Evolutionary conservation across 64 coral and sea anemone species (phyloP).

Genomic region (Stylophora pistillata): DNA sequence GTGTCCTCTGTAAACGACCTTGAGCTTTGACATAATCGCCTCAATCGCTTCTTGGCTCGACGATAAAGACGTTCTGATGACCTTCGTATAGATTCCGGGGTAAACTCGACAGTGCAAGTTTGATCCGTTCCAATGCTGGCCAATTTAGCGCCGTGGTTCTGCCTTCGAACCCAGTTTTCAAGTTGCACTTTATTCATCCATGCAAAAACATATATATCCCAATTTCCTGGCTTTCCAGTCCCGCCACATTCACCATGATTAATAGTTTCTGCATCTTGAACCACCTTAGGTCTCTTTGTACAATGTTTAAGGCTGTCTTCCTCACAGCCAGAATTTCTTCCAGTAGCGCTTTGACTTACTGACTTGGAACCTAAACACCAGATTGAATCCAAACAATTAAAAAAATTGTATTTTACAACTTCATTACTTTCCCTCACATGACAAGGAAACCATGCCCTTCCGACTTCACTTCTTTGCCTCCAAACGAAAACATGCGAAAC

Average conservation of each 20-base stretch:
- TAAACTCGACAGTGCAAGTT: neutral
- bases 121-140: neutral
- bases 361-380: neutral
- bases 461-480: too few species aligned
- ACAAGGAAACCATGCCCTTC: too few species aligned
- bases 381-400: neutral
- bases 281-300: neutral
- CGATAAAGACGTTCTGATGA: slow-evolving; percentile 7
- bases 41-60: neutral
- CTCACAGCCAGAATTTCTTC: slow-evolving; percentile 27
- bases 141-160: neutral
- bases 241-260: neutral
- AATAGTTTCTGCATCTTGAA: neutral
- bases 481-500: too few species aligned
- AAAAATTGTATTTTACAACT: neutral
- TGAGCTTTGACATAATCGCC: slow-evolving; percentile 2
- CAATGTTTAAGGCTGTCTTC: neutral
- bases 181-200: slow-evolving; percentile 16
- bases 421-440: neutral
- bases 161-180: slow-evolving; percentile 24
- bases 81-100: neutral
- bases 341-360: slow-evolving; percentile 29
- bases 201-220: slow-evolving; percentile 29
- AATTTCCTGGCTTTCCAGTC: neutral
- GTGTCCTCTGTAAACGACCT: neutral